These are phyloP conservation scores for Megathymus violae DNA, from an alignment of 1,140 invertebrate genomes.

Conservation along the genomic window DNA sequence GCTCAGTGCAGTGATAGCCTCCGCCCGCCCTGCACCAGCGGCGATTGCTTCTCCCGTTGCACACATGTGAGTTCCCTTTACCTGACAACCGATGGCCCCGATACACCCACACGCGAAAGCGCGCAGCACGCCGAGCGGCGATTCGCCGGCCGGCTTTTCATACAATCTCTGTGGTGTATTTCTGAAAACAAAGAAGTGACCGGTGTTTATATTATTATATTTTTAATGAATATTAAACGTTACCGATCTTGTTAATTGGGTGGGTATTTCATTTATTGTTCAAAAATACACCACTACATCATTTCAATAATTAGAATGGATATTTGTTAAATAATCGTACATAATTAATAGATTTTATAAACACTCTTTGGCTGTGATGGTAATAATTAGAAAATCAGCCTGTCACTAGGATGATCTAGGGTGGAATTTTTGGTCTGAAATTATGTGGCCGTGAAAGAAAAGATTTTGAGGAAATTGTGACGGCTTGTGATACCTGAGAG, in stretches of 20 bases:
- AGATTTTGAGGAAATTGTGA: background rate
- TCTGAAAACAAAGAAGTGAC: slow-evolving; percentile 55
- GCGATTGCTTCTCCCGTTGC: slow-evolving; percentile 50
- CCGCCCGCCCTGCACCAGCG: slow-evolving; percentile 52
- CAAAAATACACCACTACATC: slow-evolving; percentile 56
- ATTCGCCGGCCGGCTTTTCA: slow-evolving; percentile 66
- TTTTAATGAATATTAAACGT: slow-evolving; percentile 4
- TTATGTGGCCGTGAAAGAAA: background rate
- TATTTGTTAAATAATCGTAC: too few relatives aligned
- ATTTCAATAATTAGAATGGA: background rate
- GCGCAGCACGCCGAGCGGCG: slow-evolving; percentile 40
- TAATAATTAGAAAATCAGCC: too few relatives aligned
- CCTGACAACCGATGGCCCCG: slow-evolving; percentile 28
- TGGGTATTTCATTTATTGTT: slow-evolving; percentile 30
- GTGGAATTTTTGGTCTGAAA: too few relatives aligned
- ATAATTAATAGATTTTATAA: too few relatives aligned
- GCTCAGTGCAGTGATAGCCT: slow-evolving; percentile 41
- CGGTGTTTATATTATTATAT: slow-evolving; percentile 41
- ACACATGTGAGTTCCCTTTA: slow-evolving; percentile 69
- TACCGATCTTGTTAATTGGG: slow-evolving; percentile 13
- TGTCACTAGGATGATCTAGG: too few relatives aligned
- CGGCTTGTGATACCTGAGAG: too few relatives aligned
- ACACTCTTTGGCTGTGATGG: too few relatives aligned
- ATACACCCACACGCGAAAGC: slow-evolving; percentile 32
- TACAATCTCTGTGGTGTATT: slow-evolving; percentile 67